phyloP scores from a whole-genome alignment of 2,888 invertebrate species.

The Parascotia fuliginaria region DNA sequence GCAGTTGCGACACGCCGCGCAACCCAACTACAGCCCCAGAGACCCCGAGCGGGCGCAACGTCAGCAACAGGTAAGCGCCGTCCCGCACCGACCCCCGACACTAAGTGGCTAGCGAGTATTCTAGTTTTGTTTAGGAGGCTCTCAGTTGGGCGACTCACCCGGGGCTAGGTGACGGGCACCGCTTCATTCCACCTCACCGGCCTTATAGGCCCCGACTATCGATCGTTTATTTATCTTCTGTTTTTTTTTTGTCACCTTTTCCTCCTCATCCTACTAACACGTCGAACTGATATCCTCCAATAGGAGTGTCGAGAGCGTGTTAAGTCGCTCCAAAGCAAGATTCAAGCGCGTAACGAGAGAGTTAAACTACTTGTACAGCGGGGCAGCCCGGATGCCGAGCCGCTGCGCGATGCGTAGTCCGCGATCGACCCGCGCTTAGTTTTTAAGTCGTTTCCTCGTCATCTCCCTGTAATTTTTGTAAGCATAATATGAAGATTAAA shows the following conservation, averaged over 20 bases:
- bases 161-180: constrained; percentile 55
- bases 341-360: constrained; percentile 94
- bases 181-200: constrained; percentile 62
- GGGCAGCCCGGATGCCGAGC: constrained; percentile 93
- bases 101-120: constrained; percentile 72
- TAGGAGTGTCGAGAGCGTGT: constrained; percentile 95
- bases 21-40: constrained; percentile 93
- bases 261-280: constrained; percentile 72
- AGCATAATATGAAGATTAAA: constrained; percentile 64
- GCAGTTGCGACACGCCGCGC: constrained; percentile 92
- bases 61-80: constrained; percentile 94
- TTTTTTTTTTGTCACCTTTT: constrained; percentile 78
- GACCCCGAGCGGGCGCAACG: constrained; percentile 92
- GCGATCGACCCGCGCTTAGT: constrained; percentile 53
- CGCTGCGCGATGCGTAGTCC: constrained; percentile 88
- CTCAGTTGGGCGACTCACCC: constrained; percentile 49
- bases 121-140: constrained; percentile 75
- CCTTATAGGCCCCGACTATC: constrained; percentile 48
- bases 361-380: constrained; percentile 94
- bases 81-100: constrained; percentile 53
- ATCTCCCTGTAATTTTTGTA: constrained; percentile 66
- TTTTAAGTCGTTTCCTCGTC: constrained; percentile 66
- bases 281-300: constrained; percentile 77
- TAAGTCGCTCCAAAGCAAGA: constrained; percentile 94
- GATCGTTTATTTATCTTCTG: constrained; percentile 64